These are phyloP conservation scores for Cosmia pyralina DNA, from an alignment of 2,888 invertebrate species.

Conservation along the genomic window DNA sequence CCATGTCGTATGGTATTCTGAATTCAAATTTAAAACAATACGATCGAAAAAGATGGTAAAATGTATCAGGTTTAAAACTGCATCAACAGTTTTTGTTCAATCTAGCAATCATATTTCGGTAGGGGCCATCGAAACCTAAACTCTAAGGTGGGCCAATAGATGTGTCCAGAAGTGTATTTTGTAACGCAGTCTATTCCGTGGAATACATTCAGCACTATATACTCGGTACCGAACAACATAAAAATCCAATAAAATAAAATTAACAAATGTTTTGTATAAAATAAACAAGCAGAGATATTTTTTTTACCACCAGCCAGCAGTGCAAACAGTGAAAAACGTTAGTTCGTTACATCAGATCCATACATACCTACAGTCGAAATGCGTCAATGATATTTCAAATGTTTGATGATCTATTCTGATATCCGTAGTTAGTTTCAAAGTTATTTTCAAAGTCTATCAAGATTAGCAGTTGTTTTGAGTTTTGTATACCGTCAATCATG, in stretches of 20 bases:
- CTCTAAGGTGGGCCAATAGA: no score
- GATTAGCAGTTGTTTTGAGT: neutral
- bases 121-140: no score
- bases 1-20: no score
- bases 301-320: neutral
- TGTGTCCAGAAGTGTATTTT: no score
- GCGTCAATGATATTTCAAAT: neutral
- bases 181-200: neutral
- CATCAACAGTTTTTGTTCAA: no score
- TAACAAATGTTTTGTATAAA: no score
- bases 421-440: conserved; percentile 4
- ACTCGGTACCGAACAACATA: neutral
- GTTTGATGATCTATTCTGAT: neutral
- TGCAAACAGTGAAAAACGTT: neutral
- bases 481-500: neutral
- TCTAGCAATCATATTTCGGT: no score
- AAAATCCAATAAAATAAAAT: no score
- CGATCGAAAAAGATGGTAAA: no score
- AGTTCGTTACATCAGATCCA: neutral
- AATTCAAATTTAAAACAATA: no score
- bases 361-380: neutral
- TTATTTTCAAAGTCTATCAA: conserved; percentile 6
- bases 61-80: no score
- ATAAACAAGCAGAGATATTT: neutral
- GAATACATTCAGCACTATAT: no score